Evolutionary conservation across 1,140 invertebrate species (phyloP).

Genomic region (Drosophila tristis): DNA sequence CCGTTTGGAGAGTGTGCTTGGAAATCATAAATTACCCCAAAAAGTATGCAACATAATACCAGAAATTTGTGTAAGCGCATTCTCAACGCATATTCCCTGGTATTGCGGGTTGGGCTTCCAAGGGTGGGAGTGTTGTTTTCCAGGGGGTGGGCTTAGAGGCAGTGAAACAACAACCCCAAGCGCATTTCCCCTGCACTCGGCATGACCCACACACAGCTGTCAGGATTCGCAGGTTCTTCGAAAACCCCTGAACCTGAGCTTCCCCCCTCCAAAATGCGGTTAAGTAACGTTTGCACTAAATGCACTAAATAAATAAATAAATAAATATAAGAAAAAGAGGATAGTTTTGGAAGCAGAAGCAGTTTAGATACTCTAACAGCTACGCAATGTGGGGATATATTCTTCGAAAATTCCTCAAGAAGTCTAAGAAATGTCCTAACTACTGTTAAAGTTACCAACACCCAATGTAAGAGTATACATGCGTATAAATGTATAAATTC

Average conservation of each 20-base stretch:
- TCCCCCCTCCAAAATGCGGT: conserved; percentile 15
- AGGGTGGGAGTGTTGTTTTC: background rate
- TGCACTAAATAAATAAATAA: conserved; percentile 62
- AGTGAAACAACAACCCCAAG: conserved; percentile 53
- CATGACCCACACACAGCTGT: conserved; percentile 51
- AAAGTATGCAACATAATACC: conserved; percentile 80
- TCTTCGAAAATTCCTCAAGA: too few relatives aligned
- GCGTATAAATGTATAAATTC: conserved; percentile 5
- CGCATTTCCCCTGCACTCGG: conserved; percentile 64
- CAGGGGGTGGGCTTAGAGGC: background rate
- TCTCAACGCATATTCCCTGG: conserved; percentile 14
- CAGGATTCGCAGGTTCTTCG: conserved; percentile 57
- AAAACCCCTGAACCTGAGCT: too few relatives aligned
- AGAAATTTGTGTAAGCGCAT: conserved; percentile 77
- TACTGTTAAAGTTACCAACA: too few relatives aligned
- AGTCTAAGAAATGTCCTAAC: too few relatives aligned
- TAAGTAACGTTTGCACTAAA: conserved; percentile 71
- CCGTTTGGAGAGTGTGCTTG: conserved; percentile 47
- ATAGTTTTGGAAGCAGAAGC: too few relatives aligned
- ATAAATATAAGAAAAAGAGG: conserved; percentile 24
- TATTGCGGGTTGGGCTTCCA: background rate
- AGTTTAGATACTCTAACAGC: too few relatives aligned
- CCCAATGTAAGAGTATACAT: background rate
- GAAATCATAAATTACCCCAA: conserved; percentile 78
- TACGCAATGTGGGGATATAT: too few relatives aligned